Evolutionary conservation across 2,888 invertebrate genomes (phyloP).

Genomic region (Imbricaverruca yamaguchii): DNA sequence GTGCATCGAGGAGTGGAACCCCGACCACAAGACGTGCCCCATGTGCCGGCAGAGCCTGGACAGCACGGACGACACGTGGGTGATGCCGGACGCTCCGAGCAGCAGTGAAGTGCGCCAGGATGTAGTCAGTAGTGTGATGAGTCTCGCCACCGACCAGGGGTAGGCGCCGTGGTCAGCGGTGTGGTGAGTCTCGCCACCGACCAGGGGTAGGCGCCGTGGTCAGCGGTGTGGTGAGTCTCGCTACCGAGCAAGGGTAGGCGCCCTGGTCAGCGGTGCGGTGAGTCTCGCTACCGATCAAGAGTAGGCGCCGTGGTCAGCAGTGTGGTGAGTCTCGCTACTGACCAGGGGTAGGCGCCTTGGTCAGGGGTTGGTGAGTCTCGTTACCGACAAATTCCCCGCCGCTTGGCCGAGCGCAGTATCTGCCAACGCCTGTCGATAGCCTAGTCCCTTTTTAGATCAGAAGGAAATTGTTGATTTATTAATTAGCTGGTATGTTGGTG

Average conservation of each 20-base stretch:
- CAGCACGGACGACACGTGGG: constrained; percentile 58
- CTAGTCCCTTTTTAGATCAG: too few species aligned
- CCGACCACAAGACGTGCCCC: constrained; percentile 60
- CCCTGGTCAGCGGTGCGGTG: too few species aligned
- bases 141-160: constrained; percentile 47
- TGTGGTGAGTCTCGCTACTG: constrained; percentile 34
- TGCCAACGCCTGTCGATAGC: too few species aligned
- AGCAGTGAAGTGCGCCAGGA: constrained; percentile 38
- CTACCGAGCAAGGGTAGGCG: constrained; percentile 43
- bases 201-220: constrained; percentile 35
- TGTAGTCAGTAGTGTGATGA: constrained; percentile 36
- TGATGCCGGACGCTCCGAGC: constrained; percentile 54
- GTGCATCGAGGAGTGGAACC: constrained; percentile 63
- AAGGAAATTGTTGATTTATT: too few species aligned
- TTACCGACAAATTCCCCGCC: too few species aligned
- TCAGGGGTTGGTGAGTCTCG: too few species aligned
- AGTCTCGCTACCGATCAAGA: constrained; percentile 45
- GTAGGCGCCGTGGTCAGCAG: neutral
- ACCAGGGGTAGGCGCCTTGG: constrained; percentile 37
- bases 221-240: constrained; percentile 35
- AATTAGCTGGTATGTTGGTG: too few species aligned
- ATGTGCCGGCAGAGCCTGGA: constrained; percentile 56
- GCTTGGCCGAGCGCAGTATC: too few species aligned
- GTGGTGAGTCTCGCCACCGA: constrained; percentile 43
- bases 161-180: neutral